phyloP scores from a whole-genome alignment of 2,797 vertebrate species.

The Babyrousa celebensis region DNA sequence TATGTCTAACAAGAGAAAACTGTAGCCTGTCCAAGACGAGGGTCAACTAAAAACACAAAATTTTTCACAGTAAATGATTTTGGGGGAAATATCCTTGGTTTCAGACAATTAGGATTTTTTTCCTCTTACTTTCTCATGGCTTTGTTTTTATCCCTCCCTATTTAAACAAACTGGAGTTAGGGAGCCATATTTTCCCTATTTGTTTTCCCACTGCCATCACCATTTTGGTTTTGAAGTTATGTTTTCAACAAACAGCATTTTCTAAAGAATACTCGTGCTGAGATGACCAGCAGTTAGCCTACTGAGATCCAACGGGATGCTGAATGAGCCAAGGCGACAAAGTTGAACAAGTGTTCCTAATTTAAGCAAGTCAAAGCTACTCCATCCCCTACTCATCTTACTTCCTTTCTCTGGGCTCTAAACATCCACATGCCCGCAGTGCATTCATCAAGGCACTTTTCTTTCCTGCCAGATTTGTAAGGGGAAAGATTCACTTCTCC shows the following conservation, averaged over 20 bases:
- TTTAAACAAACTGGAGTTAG: background rate
- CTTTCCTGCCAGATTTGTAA: constrained; percentile 40
- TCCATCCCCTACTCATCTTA: background rate
- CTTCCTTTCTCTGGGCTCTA: background rate
- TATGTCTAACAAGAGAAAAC: constrained; percentile 25
- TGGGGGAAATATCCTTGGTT: background rate
- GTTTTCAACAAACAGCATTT: constrained; percentile 69
- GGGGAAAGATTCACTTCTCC: constrained; percentile 32
- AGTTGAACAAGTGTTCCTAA: background rate
- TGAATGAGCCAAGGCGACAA: background rate
- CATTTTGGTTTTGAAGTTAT: background rate
- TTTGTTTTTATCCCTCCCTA: background rate
- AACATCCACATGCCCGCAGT: background rate
- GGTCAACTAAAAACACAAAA: constrained; percentile 2
- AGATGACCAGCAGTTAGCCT: background rate
- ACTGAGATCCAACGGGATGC: background rate
- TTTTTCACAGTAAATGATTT: constrained; percentile 50
- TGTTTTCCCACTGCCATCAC: background rate
- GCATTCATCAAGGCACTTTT: constrained; percentile 56
- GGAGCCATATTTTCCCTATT: constrained; percentile 58
- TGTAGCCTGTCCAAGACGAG: background rate
- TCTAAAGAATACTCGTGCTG: constrained; percentile 29
- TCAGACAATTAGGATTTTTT: background rate
- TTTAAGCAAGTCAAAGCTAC: background rate
- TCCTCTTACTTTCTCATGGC: background rate